Conservation (phyloP, 2,113 vertebrate genomes). For the Gymnarchus niloticus region DNA sequence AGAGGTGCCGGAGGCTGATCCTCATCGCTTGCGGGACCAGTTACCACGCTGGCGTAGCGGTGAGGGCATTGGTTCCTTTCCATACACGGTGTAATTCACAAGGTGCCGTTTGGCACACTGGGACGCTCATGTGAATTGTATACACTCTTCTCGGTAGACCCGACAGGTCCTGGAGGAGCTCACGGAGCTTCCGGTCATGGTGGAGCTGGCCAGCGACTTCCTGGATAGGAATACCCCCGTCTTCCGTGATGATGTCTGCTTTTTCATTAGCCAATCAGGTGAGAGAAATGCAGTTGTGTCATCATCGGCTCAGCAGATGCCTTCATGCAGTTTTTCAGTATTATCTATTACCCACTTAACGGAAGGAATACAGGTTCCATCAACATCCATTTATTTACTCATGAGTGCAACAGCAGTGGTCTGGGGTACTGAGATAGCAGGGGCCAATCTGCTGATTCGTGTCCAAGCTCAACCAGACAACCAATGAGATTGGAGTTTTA, state of each 20-base stretch:
- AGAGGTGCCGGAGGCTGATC: slow-evolving; percentile 88
- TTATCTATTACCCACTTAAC: background rate
- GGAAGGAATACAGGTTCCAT: too few relatives aligned
- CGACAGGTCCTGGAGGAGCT: slow-evolving; percentile 94
- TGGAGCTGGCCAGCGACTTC: slow-evolving; percentile 96
- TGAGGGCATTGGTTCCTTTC: too few relatives aligned
- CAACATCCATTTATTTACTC: too few relatives aligned
- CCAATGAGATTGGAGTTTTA: background rate
- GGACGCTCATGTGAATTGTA: background rate
- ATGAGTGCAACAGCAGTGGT: too few relatives aligned
- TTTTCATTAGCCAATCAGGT: slow-evolving; percentile 99
- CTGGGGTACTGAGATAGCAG: too few relatives aligned
- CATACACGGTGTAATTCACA: too few relatives aligned
- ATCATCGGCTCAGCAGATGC: background rate
- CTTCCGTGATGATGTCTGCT: slow-evolving; percentile 95
- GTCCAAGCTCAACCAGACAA: too few relatives aligned
- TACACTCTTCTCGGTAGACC: slow-evolving; percentile 63
- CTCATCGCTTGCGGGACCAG: slow-evolving; percentile 96
- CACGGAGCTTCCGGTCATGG: slow-evolving; percentile 94
- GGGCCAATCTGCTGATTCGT: too few relatives aligned
- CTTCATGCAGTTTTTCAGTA: background rate
- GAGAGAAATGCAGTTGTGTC: slow-evolving; percentile 4
- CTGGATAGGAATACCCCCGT: slow-evolving; percentile 95
- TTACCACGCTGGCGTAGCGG: slow-evolving; percentile 90
- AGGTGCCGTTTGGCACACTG: background rate